Conservation (phyloP, 1,140 invertebrate species). For the Pseudomyrmex flavicornis region DNA sequence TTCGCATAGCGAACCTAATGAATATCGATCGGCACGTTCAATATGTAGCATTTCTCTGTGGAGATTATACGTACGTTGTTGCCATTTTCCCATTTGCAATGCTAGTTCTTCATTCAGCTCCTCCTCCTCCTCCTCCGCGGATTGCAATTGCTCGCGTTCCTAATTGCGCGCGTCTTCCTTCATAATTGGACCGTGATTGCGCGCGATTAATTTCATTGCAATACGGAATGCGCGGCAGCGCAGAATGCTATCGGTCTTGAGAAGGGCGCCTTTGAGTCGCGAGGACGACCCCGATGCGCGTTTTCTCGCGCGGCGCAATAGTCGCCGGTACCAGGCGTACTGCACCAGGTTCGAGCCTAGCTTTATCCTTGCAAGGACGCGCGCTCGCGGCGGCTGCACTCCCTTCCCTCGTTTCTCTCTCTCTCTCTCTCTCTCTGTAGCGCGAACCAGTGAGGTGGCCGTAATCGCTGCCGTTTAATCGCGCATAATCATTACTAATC, state of each 20-base stretch:
- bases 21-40: constrained; percentile 6
- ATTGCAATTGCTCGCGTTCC: constrained; percentile 33
- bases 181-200: constrained; percentile 57
- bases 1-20: not conserved
- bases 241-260: constrained; percentile 47
- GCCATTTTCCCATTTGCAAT: not conserved
- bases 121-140: not conserved
- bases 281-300: constrained; percentile 11
- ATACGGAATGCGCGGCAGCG: constrained; percentile 25
- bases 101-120: not conserved
- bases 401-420: not conserved
- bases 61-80: constrained; percentile 7
- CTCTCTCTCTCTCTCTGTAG: not conserved
- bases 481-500: constrained; percentile 82
- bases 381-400: constrained; percentile 6
- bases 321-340: constrained; percentile 37
- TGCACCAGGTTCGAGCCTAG: constrained; percentile 27
- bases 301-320: constrained; percentile 39
- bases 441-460: constrained; percentile 41
- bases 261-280: constrained; percentile 11
- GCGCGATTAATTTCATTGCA: constrained; percentile 55
- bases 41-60: not conserved
- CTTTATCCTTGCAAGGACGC: constrained; percentile 84
- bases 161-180: not conserved
- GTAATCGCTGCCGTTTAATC: constrained; percentile 82